These are phyloP conservation scores for Sthenelais limicola DNA, from an alignment of 2,888 invertebrate species.

Conservation along the genomic window DNA sequence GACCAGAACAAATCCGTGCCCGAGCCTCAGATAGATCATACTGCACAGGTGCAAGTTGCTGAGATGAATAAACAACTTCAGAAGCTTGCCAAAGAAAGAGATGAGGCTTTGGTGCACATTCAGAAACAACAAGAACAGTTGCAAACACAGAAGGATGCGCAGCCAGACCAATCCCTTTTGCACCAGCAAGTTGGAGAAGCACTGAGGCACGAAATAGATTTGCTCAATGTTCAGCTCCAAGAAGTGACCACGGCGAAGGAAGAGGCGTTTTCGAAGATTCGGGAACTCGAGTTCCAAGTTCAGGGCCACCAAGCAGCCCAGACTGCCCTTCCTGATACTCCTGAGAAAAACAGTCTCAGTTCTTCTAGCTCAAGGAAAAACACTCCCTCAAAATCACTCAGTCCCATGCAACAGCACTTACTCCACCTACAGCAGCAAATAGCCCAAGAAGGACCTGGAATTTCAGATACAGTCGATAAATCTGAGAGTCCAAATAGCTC, in stretches of 20 bases:
- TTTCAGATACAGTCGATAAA: background rate
- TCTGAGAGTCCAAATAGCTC: too few relatives aligned
- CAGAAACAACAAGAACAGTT: conserved; percentile 3
- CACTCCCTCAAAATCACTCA: conserved; percentile 11
- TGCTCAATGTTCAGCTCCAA: conserved; percentile 27
- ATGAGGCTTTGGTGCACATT: conserved; percentile 7
- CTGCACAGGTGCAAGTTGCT: background rate
- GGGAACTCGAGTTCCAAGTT: background rate
- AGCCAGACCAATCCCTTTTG: background rate
- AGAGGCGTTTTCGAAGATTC: background rate
- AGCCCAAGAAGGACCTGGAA: background rate
- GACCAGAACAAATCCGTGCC: too few relatives aligned
- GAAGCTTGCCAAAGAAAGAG: conserved; percentile 5
- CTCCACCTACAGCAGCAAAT: conserved; percentile 25
- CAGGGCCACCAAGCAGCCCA: background rate
- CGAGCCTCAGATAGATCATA: too few relatives aligned
- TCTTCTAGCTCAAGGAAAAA: background rate
- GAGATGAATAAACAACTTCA: conserved; percentile 18
- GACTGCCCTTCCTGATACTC: background rate
- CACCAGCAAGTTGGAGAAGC: background rate
- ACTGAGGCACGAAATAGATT: conserved; percentile 28
- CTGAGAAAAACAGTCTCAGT: background rate
- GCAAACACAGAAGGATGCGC: background rate
- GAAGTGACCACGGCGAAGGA: conserved; percentile 11
- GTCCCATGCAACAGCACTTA: conserved; percentile 28